A percentile compares a stretch with the other conserved stretches of the same genome.
These are phyloP conservation scores for Fragum fragum DNA, from an alignment of 2,888 invertebrate genomes.

Conservation along the genomic window DNA sequence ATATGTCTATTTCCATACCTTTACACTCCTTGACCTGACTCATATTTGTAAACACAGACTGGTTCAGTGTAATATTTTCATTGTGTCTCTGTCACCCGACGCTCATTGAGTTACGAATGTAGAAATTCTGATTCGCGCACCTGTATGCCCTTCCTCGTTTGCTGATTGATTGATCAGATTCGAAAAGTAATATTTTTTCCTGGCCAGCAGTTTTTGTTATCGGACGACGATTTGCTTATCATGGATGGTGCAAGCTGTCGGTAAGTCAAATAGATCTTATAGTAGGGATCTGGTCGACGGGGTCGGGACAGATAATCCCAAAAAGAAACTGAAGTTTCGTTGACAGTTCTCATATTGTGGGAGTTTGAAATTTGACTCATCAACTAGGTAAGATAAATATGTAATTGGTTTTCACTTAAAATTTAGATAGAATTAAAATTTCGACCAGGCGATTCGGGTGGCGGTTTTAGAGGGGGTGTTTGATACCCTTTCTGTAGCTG, in stretches of 20 bases:
- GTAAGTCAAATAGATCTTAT: neutral
- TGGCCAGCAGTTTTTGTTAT: neutral
- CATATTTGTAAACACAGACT: neutral
- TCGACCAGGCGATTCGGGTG: too few relatives aligned
- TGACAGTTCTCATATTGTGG: neutral
- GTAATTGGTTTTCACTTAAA: too few relatives aligned
- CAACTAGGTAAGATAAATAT: neutral
- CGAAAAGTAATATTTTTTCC: neutral
- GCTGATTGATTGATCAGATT: neutral
- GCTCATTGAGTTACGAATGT: neutral
- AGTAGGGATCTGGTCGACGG: too few relatives aligned
- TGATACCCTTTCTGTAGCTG: too few relatives aligned
- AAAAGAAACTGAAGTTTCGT: neutral
- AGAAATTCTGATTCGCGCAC: neutral
- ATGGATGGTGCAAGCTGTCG: neutral
- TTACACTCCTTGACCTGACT: conserved; percentile 5
- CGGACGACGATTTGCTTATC: neutral
- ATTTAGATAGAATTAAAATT: too few relatives aligned
- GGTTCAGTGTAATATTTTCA: neutral
- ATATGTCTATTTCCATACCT: neutral
- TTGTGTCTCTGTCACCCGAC: neutral
- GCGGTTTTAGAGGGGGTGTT: too few relatives aligned
- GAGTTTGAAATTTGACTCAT: neutral
- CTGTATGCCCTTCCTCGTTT: conserved; percentile 3
- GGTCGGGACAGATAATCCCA: neutral